A percentile compares a stretch with the other conserved stretches of the same genome.
Conservation (phyloP, 2,888 invertebrate species). For the Pediacus dermestoides region DNA sequence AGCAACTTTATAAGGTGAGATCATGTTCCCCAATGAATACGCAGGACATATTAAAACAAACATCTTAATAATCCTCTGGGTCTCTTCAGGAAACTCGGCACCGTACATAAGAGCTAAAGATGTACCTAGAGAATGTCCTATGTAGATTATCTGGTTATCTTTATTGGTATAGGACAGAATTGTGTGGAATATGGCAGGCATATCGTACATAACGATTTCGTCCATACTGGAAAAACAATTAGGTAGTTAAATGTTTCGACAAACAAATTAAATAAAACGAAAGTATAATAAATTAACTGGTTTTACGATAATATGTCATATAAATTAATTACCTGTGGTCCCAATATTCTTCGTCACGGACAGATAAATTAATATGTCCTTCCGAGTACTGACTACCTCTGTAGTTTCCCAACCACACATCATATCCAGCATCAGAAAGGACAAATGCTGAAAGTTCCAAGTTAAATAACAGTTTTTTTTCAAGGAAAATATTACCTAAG, state of each 20-base stretch:
- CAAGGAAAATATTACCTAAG: conserved; percentile 34
- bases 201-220: conserved; percentile 40
- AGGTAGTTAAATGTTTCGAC: conserved; percentile 8
- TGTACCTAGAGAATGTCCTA: conserved; percentile 89
- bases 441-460: conserved; percentile 38
- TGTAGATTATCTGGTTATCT: conserved; percentile 57
- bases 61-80: conserved; percentile 62
- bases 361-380: conserved; percentile 39
- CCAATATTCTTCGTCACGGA: conserved; percentile 42
- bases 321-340: conserved; percentile 37
- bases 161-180: conserved; percentile 34
- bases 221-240: conserved; percentile 36
- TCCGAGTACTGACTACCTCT: conserved; percentile 44
- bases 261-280: conserved; percentile 6
- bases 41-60: conserved; percentile 65
- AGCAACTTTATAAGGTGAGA: conserved; percentile 60
- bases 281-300: not conserved
- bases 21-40: conserved; percentile 57
- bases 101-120: conserved; percentile 68
- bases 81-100: conserved; percentile 65
- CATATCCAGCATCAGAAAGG: conserved; percentile 55
- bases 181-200: conserved; percentile 39
- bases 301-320: not conserved
- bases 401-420: conserved; percentile 57
- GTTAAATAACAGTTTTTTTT: not conserved